Percentiles rank a stretch among this genome's conserved stretches.
phyloP scores from a whole-genome alignment of 2,888 invertebrate genomes.

The Agrenia bidenticulata region DNA sequence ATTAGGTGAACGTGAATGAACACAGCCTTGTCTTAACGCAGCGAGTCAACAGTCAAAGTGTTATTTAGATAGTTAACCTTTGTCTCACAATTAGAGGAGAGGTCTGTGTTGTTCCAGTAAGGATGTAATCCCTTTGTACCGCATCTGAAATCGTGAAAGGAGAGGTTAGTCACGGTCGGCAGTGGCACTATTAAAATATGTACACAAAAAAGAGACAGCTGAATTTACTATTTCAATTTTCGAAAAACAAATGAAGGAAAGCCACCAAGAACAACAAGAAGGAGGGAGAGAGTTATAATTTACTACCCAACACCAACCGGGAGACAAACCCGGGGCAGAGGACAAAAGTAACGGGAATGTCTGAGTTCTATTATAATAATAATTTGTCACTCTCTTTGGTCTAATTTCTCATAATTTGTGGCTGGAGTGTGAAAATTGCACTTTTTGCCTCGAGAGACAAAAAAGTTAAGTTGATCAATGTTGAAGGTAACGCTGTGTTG shows the following conservation, averaged over 20 bases:
- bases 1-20: too few species aligned
- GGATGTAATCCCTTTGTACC: too few species aligned
- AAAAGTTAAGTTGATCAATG: too few species aligned
- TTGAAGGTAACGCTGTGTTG: too few species aligned
- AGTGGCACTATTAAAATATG: neutral
- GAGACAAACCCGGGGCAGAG: neutral
- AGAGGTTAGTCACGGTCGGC: slow-evolving; percentile 4
- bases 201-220: slow-evolving; percentile 8
- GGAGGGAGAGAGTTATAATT: slow-evolving; percentile 1
- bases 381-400: slow-evolving; percentile 15
- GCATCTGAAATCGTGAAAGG: neutral
- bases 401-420: slow-evolving; percentile 12
- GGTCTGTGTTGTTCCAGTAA: too few species aligned
- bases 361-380: slow-evolving; percentile 11
- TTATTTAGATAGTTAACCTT: neutral
- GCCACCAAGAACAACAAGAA: neutral
- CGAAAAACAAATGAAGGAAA: slow-evolving; percentile 18
- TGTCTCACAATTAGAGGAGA: slow-evolving; percentile 1
- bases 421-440: slow-evolving; percentile 6
- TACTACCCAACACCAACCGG: neutral
- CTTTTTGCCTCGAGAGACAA: too few species aligned
- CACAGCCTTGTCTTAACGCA: too few species aligned
- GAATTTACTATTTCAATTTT: slow-evolving; percentile 21
- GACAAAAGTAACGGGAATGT: slow-evolving; percentile 11
- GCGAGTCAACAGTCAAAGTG: neutral